Evolutionary conservation across 92 coral and sea anemone species (phyloP), one percentile per base, ranked within the genome.

Genomic region (Pocillopora meandrina): DNA sequence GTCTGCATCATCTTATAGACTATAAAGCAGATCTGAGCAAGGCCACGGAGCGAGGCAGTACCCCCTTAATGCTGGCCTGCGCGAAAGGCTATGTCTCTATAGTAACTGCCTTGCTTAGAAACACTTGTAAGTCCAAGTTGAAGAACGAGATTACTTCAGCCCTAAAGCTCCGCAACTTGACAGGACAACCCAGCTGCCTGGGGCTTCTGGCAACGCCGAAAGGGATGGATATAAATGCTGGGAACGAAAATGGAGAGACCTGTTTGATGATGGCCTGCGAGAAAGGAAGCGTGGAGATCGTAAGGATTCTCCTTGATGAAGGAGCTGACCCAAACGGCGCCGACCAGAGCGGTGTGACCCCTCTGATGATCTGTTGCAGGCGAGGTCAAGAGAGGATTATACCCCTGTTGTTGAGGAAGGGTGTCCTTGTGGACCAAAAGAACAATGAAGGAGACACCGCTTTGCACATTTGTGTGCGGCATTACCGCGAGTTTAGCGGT

Each of bases 221-320:
- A 72, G 74, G 87, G 21, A 42, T 75, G 49, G 92, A 85, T 57
- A 72, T 91, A 59, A 91, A 93, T 65, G 74, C 77, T 56, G 89
- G 75, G 1, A 91, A 93, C 58, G 96, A 91, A 81, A 88, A 88
- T 56, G 88, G 86, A 0, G 94, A 93, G 87, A 93, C 96, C 14
- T 85, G 94, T 56, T 70, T 93, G 61, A 93, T 93, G 88, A 89
- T 93, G 85, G 96, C 96, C 2, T 93, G 96, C 20, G 96, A 93
- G 78, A 91, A 89, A 72, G 96, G 94, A 1, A 93, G 91, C 56
- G 78, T 79, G 42, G 94, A 93, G 31, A 91, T 93, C 33, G 94
- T 91, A 1, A 79, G 89, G 61, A 89, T 91, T 31, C 79, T 93
- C 66, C 77, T 93, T 61, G 92, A 89, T 18, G 88, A 85, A 55